phyloP scores from a whole-genome alignment of 2,888 invertebrate genomes.

The Trichogramma dendrolimi region DNA sequence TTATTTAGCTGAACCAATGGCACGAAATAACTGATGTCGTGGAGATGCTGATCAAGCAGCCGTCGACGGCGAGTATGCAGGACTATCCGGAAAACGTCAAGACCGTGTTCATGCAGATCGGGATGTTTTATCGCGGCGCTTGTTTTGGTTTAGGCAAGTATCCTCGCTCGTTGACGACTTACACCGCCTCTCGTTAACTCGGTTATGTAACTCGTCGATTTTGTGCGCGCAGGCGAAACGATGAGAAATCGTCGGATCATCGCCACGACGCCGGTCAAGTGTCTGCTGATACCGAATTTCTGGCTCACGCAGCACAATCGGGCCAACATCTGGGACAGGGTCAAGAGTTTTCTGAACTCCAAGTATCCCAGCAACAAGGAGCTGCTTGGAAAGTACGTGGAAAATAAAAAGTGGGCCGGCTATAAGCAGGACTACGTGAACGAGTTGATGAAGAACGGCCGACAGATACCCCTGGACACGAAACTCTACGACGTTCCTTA shows the following conservation, averaged over 20 bases:
- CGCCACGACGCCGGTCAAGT: slow-evolving; percentile 61
- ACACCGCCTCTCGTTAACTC: not conserved
- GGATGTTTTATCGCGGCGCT: slow-evolving; percentile 58
- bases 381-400: slow-evolving; percentile 58
- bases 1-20: slow-evolving; percentile 43
- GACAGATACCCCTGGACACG: slow-evolving; percentile 57
- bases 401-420: slow-evolving; percentile 57
- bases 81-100: slow-evolving; percentile 39
- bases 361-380: slow-evolving; percentile 59
- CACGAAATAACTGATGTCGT: slow-evolving; percentile 46
- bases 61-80: slow-evolving; percentile 38
- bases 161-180: no score
- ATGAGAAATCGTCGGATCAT: slow-evolving; percentile 66
- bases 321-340: slow-evolving; percentile 64
- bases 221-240: slow-evolving; percentile 55
- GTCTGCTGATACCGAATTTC: slow-evolving; percentile 66
- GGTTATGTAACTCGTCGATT: not conserved
- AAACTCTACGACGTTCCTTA: slow-evolving; percentile 64
- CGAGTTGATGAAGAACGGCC: slow-evolving; percentile 53
- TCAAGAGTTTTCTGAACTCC: slow-evolving; percentile 59
- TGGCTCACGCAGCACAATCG: slow-evolving; percentile 66
- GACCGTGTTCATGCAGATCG: slow-evolving; percentile 56
- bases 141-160: slow-evolving; percentile 63
- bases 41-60: slow-evolving; percentile 41
- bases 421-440: slow-evolving; percentile 56